A percentile compares a stretch with the other conserved stretches of the same genome.
Evolutionary conservation across 1,140 invertebrate species (phyloP).

Genomic region (Linepithema humile): DNA sequence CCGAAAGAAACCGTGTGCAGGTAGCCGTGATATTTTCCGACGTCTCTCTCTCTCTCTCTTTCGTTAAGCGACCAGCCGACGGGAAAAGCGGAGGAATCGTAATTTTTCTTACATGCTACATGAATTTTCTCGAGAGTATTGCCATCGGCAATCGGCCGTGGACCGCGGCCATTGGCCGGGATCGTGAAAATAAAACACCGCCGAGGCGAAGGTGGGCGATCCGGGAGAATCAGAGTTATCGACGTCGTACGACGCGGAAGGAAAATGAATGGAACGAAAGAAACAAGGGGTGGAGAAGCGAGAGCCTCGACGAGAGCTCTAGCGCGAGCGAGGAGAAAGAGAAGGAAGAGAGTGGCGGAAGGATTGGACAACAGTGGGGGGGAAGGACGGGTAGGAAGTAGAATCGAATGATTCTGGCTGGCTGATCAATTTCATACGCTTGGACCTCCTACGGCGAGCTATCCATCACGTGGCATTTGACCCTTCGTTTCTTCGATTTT

Average conservation of each 20-base stretch:
- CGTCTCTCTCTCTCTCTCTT: background rate
- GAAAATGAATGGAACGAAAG: constrained; percentile 65
- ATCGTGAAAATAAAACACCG: constrained; percentile 66
- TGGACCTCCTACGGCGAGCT: constrained; percentile 61
- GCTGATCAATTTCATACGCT: constrained; percentile 76
- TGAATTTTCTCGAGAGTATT: constrained; percentile 61
- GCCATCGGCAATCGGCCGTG: constrained; percentile 63
- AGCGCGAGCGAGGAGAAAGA: background rate
- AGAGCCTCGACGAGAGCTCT: constrained; percentile 17
- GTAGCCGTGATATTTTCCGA: constrained; percentile 25
- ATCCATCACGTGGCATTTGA: constrained; percentile 74
- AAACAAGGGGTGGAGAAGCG: constrained; percentile 23
- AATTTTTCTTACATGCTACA: constrained; percentile 57
- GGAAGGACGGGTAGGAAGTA: constrained; percentile 60
- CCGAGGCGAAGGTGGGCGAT: constrained; percentile 17
- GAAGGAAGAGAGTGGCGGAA: background rate
- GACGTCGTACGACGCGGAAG: constrained; percentile 57
- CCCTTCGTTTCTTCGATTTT: constrained; percentile 71
- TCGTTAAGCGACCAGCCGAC: constrained; percentile 32
- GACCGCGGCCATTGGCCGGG: constrained; percentile 61
- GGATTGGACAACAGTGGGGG: constrained; percentile 39
- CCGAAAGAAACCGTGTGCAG: background rate
- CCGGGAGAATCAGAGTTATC: constrained; percentile 65
- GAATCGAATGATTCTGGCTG: constrained; percentile 77
- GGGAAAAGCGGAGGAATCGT: background rate